Conservation (phyloP, 2,113 vertebrate genomes). For the Leucopsar rothschildi region DNA sequence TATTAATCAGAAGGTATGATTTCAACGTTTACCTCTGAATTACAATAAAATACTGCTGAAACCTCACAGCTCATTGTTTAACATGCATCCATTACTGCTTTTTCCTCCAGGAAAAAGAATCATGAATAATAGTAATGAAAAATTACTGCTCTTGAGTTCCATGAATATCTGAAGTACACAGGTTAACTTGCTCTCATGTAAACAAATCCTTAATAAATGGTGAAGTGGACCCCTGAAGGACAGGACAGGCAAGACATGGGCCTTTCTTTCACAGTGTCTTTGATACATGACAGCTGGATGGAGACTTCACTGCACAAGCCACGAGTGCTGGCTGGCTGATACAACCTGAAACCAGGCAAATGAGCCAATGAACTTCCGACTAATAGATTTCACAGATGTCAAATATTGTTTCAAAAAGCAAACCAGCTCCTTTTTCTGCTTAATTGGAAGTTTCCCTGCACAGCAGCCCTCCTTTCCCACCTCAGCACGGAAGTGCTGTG, state of each 20-base stretch:
- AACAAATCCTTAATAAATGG: background rate
- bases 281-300: background rate
- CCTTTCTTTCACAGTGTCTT: background rate
- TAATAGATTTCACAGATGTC: background rate
- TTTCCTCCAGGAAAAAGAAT: background rate
- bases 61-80: background rate
- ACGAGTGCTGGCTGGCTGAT: rapidly evolving
- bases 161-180: background rate
- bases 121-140: background rate
- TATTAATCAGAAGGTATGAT: background rate
- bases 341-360: background rate
- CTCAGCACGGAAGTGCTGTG: slow-evolving; percentile 3
- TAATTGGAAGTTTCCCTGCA: slow-evolving; percentile 45
- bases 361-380: background rate
- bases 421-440: slow-evolving; percentile 26
- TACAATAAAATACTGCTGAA: background rate
- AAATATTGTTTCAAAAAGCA: slow-evolving; percentile 13
- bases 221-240: background rate
- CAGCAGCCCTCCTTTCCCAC: background rate
- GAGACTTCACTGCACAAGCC: background rate
- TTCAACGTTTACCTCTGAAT: background rate
- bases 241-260: background rate
- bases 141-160: background rate
- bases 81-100: background rate
- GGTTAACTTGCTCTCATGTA: background rate